Conservation (phyloP, 2,797 vertebrate genomes). For the Cryptoprocta ferox region DNA sequence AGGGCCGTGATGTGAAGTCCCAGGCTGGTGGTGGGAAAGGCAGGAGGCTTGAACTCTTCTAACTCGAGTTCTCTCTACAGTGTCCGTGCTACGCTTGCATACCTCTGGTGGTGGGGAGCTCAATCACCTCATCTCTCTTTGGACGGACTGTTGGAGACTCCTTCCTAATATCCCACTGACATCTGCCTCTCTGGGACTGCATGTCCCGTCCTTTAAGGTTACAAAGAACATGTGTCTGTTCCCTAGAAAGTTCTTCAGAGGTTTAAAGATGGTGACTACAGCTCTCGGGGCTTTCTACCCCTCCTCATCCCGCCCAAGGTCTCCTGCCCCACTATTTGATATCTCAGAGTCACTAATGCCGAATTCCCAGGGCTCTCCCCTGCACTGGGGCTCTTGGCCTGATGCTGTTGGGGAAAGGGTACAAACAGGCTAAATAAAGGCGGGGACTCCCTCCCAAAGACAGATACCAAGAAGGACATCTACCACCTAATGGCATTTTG, state of each 20-base stretch:
- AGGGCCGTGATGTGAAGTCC: not conserved
- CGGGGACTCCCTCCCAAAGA: not conserved
- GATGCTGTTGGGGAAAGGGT: not conserved
- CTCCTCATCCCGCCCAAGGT: not conserved
- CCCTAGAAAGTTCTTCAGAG: not conserved
- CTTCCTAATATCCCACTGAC: not conserved
- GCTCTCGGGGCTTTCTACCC: fast-evolving
- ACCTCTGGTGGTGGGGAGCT: not conserved
- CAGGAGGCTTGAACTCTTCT: not conserved
- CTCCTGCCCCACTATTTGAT: not conserved
- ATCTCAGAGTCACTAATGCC: not conserved
- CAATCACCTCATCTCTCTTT: not conserved
- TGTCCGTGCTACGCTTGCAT: not conserved
- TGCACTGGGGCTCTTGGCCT: not conserved
- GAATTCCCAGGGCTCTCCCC: not conserved
- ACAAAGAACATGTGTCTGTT: not conserved
- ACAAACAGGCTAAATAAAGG: not conserved
- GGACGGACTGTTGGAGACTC: not conserved
- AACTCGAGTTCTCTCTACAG: not conserved
- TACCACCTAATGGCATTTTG: not conserved
- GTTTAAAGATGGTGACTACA: not conserved
- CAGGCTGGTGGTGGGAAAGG: conserved; percentile 7
- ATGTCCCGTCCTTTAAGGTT: not conserved
- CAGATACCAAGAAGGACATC: not conserved
- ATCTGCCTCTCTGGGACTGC: not conserved